Conservation (phyloP, 2,888 invertebrate genomes). For the Trichogramma evanescens region DNA sequence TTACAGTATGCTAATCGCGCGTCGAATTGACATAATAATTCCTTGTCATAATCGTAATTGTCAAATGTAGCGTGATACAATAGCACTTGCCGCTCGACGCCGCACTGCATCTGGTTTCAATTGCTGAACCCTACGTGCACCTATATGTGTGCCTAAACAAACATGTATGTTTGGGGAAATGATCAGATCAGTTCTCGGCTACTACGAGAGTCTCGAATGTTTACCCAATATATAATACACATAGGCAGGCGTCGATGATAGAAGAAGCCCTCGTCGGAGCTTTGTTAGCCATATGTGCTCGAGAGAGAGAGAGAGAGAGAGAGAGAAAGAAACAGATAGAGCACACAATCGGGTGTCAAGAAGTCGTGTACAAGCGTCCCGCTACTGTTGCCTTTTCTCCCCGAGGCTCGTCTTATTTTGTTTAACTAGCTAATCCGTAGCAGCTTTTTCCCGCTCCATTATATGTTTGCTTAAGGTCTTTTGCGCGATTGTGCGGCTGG, state of each 20-base stretch:
- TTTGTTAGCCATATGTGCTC: background rate
- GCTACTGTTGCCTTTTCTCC: background rate
- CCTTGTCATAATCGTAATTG: too few relatives aligned
- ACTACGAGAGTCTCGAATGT: too few relatives aligned
- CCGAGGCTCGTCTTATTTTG: slow-evolving; percentile 4
- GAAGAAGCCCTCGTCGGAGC: background rate
- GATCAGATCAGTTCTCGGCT: slow-evolving; percentile 1
- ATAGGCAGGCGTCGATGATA: too few relatives aligned
- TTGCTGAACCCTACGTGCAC: slow-evolving; percentile 1
- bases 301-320: slow-evolving; percentile 2
- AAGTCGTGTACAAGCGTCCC: background rate
- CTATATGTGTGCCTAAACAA: background rate
- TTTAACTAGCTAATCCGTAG: slow-evolving; percentile 1
- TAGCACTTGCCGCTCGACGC: too few relatives aligned
- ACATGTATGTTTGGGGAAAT: slow-evolving; percentile 11
- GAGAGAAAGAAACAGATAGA: background rate
- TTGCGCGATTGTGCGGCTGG: too few relatives aligned
- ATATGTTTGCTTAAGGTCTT: too few relatives aligned
- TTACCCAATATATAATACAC: too few relatives aligned
- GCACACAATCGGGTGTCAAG: background rate
- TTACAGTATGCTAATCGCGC: too few relatives aligned
- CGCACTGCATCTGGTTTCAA: background rate
- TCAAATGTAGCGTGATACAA: too few relatives aligned
- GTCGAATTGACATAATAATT: too few relatives aligned
- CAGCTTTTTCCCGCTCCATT: background rate